Percentiles rank a stretch among this genome's conserved stretches.
These are phyloP conservation scores for Narcine bancroftii DNA, from an alignment of 2,113 vertebrate genomes.

Conservation along the genomic window DNA sequence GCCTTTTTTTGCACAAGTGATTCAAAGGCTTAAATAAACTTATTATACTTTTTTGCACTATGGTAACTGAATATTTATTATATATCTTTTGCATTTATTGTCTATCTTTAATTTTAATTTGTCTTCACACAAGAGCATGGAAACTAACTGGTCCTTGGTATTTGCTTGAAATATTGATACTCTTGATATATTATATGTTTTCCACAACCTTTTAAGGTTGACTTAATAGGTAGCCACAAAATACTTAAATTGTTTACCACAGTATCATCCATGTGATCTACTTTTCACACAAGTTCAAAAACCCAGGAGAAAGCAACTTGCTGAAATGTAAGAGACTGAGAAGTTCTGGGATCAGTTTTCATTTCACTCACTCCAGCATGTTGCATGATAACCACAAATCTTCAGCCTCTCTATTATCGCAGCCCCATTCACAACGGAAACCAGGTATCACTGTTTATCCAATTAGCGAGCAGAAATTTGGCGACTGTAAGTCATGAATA, in stretches of 20 bases:
- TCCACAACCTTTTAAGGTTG: conserved; percentile 37
- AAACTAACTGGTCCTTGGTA: conserved; percentile 41
- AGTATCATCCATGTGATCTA: conserved; percentile 36
- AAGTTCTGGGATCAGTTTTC: conserved; percentile 42
- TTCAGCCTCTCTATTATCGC: conserved; percentile 34
- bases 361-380: conserved; percentile 52
- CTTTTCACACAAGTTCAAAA: conserved; percentile 16
- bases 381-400: conserved; percentile 46
- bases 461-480: neutral
- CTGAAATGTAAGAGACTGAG: conserved; percentile 45
- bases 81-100: too few species aligned
- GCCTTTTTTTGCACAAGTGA: too few species aligned
- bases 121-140: neutral
- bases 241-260: conserved; percentile 35
- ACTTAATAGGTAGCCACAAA: conserved; percentile 40
- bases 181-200: conserved; percentile 40
- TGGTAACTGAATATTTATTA: too few species aligned
- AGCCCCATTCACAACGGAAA: neutral
- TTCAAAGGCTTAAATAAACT: too few species aligned
- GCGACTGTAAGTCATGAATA: neutral
- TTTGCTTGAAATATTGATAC: conserved; percentile 42
- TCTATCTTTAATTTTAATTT: too few species aligned
- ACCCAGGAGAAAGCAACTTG: conserved; percentile 45
- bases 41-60: too few species aligned
- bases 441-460: neutral